Evolutionary conservation across 2,113 vertebrate genomes (phyloP), one percentile per base, ranked within the genome.

Genomic region (Eptesicus fuscus): DNA sequence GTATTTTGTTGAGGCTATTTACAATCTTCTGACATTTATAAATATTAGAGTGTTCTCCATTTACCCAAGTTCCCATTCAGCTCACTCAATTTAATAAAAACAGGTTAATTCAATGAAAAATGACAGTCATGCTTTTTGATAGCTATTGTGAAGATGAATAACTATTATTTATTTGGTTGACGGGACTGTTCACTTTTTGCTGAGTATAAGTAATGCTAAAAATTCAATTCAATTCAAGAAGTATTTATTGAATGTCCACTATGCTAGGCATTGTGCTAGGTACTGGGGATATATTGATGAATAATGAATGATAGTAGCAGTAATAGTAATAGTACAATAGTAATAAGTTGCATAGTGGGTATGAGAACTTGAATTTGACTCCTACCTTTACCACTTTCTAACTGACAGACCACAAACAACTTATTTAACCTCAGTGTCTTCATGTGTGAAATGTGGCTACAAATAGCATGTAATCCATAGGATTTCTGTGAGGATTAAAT

Each of bases 1-100:
- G 42, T 85, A 47, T 92, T 88, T 95, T 94, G 30, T 65, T 88
- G 44, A 76, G 32, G 40, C 35, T 83, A 92, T 84, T 91, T 91
- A 44, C 11, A 78, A 91, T 83, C 37, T 79, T 84, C 59, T 88
- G 95, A 70, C 7, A 88, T 16, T 86, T 20, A 65, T 80, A 74
- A 74, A 74, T 88, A 89, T 63, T 88, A 78, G 7, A 44, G 4
- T 63, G 2, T 85, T 70, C 2, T 76, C 30, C 83, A 17, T 69
- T 23, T 88, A 87, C n/a, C 13, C 35, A 88, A 71, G 86, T 42
- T 91, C 35, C 47, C 28, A 88, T 44, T 92, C 11, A 82, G 61
- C 85, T 90, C 53, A 78, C 28, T 88, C 5, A 88, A 85, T 71
- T 69, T 77, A 70, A 93, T 85, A 65, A 69, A 90, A 94, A 61